A percentile compares a stretch with the other conserved stretches of the same genome.
Evolutionary conservation across 2,888 invertebrate genomes (phyloP).

Genomic region (Synanthedon myopaeformis): DNA sequence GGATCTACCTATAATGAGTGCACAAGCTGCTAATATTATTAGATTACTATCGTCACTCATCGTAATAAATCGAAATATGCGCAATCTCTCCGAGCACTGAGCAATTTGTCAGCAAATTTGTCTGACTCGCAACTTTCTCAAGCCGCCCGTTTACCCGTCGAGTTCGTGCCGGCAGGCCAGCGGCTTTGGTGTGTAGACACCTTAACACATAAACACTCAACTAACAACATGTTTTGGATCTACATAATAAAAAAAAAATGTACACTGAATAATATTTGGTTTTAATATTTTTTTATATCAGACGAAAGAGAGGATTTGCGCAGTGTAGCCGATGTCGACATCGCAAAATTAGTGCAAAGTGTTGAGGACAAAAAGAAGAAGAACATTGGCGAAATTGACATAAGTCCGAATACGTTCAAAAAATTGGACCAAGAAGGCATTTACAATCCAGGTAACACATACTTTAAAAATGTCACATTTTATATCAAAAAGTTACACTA

Average conservation of each 20-base stretch:
- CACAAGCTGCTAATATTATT: too few species aligned
- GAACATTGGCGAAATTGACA: conserved; percentile 46
- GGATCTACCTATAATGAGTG: too few species aligned
- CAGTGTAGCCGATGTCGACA: conserved; percentile 57
- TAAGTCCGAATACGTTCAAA: conserved; percentile 54
- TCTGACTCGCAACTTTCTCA: too few species aligned
- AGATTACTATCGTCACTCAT: too few species aligned
- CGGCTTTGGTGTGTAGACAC: too few species aligned
- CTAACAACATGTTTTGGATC: neutral
- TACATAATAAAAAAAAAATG: neutral
- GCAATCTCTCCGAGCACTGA: too few species aligned
- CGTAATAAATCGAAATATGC: too few species aligned
- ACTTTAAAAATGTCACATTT: neutral
- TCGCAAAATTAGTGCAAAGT: conserved; percentile 52
- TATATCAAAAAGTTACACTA: too few species aligned
- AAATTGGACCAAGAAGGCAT: conserved; percentile 61
- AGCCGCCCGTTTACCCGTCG: too few species aligned
- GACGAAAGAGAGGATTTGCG: conserved; percentile 63
- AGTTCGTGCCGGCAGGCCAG: too few species aligned
- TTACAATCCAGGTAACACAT: conserved; percentile 46
- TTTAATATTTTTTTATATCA: conserved; percentile 12
- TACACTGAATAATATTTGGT: too few species aligned
- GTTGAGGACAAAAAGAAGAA: conserved; percentile 47
- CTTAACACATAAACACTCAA: neutral
- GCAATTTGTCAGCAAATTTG: too few species aligned